A percentile compares a stretch with the other conserved stretches of the same genome.
Evolutionary conservation across 2,797 vertebrate genomes (phyloP).

Genomic region (Cetoscarus ocellatus): DNA sequence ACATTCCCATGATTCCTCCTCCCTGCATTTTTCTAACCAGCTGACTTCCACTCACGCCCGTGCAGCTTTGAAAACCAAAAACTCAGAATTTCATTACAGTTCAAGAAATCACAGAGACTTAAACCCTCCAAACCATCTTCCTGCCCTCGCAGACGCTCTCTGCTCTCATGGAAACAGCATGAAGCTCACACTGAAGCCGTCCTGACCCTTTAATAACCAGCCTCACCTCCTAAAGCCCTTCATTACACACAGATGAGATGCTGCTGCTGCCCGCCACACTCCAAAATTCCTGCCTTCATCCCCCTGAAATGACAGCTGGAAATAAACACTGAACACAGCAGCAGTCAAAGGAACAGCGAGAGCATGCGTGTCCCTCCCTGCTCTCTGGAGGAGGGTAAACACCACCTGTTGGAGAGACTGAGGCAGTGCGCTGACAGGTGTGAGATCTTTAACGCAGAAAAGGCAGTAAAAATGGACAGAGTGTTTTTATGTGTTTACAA

Average conservation of each 20-base stretch:
- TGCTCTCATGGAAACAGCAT: conserved; percentile 14
- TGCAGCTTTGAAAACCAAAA: not conserved
- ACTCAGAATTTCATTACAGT: conserved; percentile 3
- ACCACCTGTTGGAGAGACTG: conserved; percentile 21
- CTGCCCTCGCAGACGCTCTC: not conserved
- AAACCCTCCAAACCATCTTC: not conserved
- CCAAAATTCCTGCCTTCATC: conserved; percentile 32
- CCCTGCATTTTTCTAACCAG: not conserved
- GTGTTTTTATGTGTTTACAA: too few species aligned
- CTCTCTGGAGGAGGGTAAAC: conserved; percentile 19
- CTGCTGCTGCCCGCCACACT: conserved; percentile 29
- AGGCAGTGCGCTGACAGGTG: not conserved
- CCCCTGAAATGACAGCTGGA: conserved; percentile 16
- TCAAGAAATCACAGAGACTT: not conserved
- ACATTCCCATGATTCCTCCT: not conserved
- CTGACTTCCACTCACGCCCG: not conserved
- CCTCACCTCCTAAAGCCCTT: conserved; percentile 49
- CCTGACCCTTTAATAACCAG: conserved; percentile 54
- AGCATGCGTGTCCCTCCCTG: not conserved
- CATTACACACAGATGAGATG: conserved; percentile 48
- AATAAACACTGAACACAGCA: conserved; percentile 20
- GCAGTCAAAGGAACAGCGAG: not conserved
- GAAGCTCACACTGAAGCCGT: conserved; percentile 22
- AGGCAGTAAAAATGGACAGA: too few species aligned
- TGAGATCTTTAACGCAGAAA: too few species aligned